Evolutionary conservation across 2,113 vertebrate genomes (phyloP), one percentile per base, ranked within the genome.

Genomic region (Chloroceryle aenea): DNA sequence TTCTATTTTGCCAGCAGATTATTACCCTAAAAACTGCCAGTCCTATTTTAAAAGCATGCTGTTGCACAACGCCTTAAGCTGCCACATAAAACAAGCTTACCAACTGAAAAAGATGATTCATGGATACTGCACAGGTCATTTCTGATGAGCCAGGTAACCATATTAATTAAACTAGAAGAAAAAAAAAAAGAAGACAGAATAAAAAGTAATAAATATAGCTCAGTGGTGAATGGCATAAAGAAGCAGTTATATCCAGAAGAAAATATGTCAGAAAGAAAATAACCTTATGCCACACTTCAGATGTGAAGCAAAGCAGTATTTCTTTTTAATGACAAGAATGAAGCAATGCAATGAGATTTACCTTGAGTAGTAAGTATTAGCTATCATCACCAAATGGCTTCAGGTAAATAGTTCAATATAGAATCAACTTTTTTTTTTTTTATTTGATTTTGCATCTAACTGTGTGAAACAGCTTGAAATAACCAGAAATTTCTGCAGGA

Each of bases 341-440:
- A 90, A 88, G 67, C 34, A 62, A 92, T 20, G 25, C 59, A 56
- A 22, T 38, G 66, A 86, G 45, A 34, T 89, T 48, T 66, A 58
- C 59, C n/a, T 40, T 53, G 32, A 61, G 68, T 58, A 84, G 77
- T 61, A 27, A 45, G 14, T n/a, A 52, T 56, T 48, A 69, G 21
- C 38, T 64, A 43, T 64, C 68, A 74, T 38, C 80, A 86, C 45
- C 59, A 90, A 80, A 95, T 48, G 59, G 50, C 53, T 86, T 64
- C 50, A 69, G 58, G 63, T 52, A 66, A 94, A 84, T 27, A 76
- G 26, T 64, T 88, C 66, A 52, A 48, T 7, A 79, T 22, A 61
- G 34, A 72, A 76, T 32, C 56, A 83, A 52, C 21, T 48, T 69
- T 13, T 20, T 47, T 15, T 26, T n/a, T 40, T 40, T 40, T 40